Conservation (phyloP, 2,797 vertebrate genomes). For the Nannoperca australis region DNA sequence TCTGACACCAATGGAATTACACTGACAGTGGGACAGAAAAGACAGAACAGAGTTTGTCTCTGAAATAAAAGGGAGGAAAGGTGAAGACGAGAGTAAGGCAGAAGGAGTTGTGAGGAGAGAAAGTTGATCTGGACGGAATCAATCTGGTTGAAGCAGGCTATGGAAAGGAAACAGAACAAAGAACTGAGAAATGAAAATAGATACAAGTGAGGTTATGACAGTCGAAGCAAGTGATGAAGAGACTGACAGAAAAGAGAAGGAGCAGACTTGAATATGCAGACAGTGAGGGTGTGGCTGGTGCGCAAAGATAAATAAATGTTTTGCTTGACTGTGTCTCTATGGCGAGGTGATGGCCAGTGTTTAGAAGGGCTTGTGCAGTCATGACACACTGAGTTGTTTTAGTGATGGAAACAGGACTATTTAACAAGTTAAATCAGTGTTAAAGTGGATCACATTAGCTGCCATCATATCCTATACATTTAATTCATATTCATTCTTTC, state of each 20-base stretch:
- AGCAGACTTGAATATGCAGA: slow-evolving; percentile 60
- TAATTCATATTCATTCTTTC: neutral
- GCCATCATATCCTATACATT: slow-evolving; percentile 8
- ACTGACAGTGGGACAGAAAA: slow-evolving; percentile 58
- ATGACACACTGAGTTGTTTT: slow-evolving; percentile 52
- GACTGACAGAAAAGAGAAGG: slow-evolving; percentile 26
- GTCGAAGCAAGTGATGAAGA: slow-evolving; percentile 32
- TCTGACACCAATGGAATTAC: slow-evolving; percentile 76
- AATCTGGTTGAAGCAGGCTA: slow-evolving; percentile 12
- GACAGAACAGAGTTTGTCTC: slow-evolving; percentile 32
- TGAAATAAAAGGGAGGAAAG: neutral
- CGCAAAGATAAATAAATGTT: slow-evolving; percentile 69
- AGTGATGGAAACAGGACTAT: slow-evolving; percentile 42
- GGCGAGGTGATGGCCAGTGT: slow-evolving; percentile 58
- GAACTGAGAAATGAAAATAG: slow-evolving; percentile 25
- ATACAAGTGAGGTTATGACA: slow-evolving; percentile 38
- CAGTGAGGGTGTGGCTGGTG: slow-evolving; percentile 65
- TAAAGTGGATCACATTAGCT: slow-evolving; percentile 44
- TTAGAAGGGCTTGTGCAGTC: slow-evolving; percentile 56
- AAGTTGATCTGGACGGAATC: slow-evolving; percentile 40
- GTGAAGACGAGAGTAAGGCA: neutral
- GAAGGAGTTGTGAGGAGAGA: neutral
- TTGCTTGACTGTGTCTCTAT: slow-evolving; percentile 61
- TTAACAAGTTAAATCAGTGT: slow-evolving; percentile 48
- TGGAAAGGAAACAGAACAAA: slow-evolving; percentile 23